Evolutionary conservation across 2,888 invertebrate genomes (phyloP).

Genomic region (Zele albiditarsus): DNA sequence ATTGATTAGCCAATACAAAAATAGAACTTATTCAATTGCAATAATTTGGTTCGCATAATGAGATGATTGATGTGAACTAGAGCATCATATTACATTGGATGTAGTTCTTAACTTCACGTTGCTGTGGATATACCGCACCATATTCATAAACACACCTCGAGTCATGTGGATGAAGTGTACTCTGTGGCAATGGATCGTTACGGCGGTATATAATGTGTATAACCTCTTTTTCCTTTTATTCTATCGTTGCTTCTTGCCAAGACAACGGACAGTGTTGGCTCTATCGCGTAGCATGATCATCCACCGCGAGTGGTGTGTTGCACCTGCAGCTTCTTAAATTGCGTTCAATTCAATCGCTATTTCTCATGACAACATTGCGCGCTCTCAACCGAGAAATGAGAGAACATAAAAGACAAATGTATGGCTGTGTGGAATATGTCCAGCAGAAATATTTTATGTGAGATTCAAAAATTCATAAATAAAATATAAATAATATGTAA

Average conservation of each 20-base stretch:
- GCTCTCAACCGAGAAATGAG: constrained; percentile 35
- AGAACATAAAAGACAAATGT: constrained; percentile 13
- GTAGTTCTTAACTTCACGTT: constrained; percentile 24
- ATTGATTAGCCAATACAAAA: background rate
- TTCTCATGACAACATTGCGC: constrained; percentile 40
- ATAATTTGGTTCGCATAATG: constrained; percentile 36
- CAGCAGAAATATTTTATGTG: background rate
- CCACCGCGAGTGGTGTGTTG: constrained; percentile 34
- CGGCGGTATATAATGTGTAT: background rate
- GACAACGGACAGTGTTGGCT: constrained; percentile 40
- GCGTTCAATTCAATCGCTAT: constrained; percentile 52
- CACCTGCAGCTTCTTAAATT: constrained; percentile 53
- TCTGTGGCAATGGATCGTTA: constrained; percentile 43
- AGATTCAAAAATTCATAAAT: background rate
- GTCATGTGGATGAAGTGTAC: constrained; percentile 28
- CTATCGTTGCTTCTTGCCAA: constrained; percentile 15
- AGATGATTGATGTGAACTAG: constrained; percentile 37
- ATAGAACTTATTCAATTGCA: constrained; percentile 21
- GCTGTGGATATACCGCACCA: constrained; percentile 3
- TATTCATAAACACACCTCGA: constrained; percentile 31
- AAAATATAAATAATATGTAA: background rate
- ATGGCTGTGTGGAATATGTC: background rate
- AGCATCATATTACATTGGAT: constrained; percentile 36
- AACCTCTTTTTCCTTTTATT: constrained; percentile 1
- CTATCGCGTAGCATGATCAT: constrained; percentile 39